Conservation (phyloP, 2,797 vertebrate species). For the Acrocephalus scirpaceus region DNA sequence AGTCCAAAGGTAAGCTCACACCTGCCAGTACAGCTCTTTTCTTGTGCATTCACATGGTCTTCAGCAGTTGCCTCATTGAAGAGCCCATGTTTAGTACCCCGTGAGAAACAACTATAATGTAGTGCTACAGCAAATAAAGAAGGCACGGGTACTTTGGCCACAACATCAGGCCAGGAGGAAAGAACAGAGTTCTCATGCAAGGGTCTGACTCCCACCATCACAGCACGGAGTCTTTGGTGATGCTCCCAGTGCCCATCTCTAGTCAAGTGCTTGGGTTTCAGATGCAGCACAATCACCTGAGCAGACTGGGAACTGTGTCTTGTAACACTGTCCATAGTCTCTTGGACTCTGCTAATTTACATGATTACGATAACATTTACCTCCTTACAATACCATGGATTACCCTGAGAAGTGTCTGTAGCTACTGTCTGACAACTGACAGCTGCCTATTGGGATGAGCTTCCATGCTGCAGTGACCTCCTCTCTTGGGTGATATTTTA, state of each 20-base stretch:
- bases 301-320: background rate
- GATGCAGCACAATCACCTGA: background rate
- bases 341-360: background rate
- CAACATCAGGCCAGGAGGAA: background rate
- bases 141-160: background rate
- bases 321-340: background rate
- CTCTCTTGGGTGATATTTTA: background rate
- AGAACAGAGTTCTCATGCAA: background rate
- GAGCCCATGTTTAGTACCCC: background rate
- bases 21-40: background rate
- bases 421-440: background rate
- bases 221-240: background rate
- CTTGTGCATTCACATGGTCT: background rate
- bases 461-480: background rate
- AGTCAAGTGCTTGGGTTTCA: background rate
- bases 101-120: background rate
- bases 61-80: background rate
- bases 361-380: rapidly evolving
- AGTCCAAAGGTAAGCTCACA: background rate
- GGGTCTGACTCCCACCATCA: background rate
- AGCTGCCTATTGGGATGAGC: background rate
- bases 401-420: background rate
- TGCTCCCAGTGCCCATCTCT: background rate
- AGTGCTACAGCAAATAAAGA: background rate
- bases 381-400: background rate